Conservation (phyloP, 2,797 vertebrate genomes). For the Hyperoplus lanceolatus region DNA sequence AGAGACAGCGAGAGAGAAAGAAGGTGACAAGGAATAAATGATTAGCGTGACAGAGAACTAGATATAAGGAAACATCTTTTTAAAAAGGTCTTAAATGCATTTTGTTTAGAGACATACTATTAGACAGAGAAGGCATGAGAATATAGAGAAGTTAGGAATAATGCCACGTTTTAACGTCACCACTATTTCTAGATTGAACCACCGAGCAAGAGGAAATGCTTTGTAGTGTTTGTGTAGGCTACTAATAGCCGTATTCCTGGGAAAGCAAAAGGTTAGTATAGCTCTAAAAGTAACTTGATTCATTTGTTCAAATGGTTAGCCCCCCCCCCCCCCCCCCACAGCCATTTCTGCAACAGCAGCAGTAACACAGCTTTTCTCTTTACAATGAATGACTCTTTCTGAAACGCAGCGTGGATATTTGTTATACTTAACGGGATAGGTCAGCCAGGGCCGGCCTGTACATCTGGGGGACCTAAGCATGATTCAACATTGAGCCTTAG, state of each 20-base stretch:
- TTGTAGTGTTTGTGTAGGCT: not conserved
- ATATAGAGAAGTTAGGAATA: constrained; percentile 6
- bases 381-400: not conserved
- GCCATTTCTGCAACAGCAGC: not conserved
- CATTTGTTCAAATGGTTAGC: not conserved
- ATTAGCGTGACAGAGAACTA: constrained; percentile 5
- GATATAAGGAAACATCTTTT: constrained; percentile 5
- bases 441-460: not conserved
- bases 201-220: not conserved
- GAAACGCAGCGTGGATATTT: not conserved
- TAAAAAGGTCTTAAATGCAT: not conserved
- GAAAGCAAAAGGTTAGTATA: constrained; percentile 7
- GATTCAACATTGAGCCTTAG: too few species aligned
- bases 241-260: constrained; percentile 2
- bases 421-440: not conserved
- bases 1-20: constrained; percentile 5
- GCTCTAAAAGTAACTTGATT: constrained; percentile 21
- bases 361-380: not conserved
- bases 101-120: not conserved
- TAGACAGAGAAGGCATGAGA: not conserved
- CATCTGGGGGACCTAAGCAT: too few species aligned
- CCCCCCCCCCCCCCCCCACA: too few species aligned
- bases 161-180: not conserved
- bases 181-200: not conserved
- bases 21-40: constrained; percentile 7